phyloP scores from a whole-genome alignment of 2,888 invertebrate genomes.

The Drosophila nr. perissopoda region DNA sequence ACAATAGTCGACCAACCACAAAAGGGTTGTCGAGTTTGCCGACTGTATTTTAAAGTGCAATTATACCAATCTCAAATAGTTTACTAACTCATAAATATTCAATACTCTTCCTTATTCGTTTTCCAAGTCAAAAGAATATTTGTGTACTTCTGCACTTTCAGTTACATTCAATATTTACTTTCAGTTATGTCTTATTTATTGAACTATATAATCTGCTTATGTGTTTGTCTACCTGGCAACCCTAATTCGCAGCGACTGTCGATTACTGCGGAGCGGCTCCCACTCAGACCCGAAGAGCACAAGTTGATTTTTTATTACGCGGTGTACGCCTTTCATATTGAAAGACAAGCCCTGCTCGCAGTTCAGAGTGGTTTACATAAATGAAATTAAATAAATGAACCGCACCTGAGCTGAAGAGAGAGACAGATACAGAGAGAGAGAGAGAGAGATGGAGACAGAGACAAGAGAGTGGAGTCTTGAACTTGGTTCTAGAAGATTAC shows the following conservation, averaged over 20 bases:
- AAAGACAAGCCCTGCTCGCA: slow-evolving; percentile 69
- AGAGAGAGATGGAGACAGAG: background rate
- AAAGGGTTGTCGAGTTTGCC: slow-evolving; percentile 50
- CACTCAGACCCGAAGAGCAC: slow-evolving; percentile 33
- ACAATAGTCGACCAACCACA: slow-evolving; percentile 20
- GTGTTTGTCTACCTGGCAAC: slow-evolving; percentile 21
- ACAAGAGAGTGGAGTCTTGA: background rate
- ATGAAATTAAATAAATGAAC: slow-evolving; percentile 75
- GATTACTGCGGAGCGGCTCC: slow-evolving; percentile 45
- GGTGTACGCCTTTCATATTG: slow-evolving; percentile 77
- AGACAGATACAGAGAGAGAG: background rate
- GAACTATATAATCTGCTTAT: background rate
- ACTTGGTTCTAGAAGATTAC: slow-evolving; percentile 53
- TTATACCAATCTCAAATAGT: background rate
- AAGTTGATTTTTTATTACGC: slow-evolving; percentile 82
- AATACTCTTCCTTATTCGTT: background rate
- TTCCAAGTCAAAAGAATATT: background rate
- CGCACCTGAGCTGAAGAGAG: slow-evolving; percentile 7
- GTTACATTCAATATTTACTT: background rate
- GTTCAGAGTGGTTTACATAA: slow-evolving; percentile 73
- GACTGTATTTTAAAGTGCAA: background rate
- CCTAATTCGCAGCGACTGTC: background rate
- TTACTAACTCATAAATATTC: background rate
- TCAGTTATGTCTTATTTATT: background rate
- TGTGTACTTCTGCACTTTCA: background rate